Conservation (phyloP, 2,113 vertebrate genomes). For the Chunga burmeisteri region DNA sequence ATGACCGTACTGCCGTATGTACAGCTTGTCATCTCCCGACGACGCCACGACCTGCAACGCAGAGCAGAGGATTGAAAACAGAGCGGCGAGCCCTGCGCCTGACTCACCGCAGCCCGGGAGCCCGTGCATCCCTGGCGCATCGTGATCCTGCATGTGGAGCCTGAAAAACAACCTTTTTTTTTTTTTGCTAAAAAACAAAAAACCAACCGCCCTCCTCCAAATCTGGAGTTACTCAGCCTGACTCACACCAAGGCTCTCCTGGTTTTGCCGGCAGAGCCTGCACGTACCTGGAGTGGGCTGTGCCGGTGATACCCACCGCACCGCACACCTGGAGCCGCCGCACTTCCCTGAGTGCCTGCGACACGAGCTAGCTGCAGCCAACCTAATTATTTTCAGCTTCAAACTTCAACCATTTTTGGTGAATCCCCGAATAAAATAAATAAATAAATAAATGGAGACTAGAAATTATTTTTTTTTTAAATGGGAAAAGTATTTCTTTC, state of each 20-base stretch:
- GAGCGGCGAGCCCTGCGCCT: background rate
- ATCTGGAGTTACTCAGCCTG: conserved; percentile 35
- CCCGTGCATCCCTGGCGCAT: background rate
- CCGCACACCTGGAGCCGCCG: background rate
- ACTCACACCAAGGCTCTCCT: background rate
- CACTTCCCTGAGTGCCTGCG: background rate
- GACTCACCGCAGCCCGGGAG: background rate
- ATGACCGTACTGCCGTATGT: rapidly evolving
- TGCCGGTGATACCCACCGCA: rapidly evolving
- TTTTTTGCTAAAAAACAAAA: background rate
- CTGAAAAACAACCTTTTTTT: conserved; percentile 14
- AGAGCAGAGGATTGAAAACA: background rate
- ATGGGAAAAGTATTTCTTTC: conserved; percentile 68
- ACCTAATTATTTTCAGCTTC: background rate
- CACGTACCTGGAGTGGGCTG: background rate
- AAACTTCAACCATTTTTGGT: conserved; percentile 42
- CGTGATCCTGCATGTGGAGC: background rate
- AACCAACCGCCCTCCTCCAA: background rate
- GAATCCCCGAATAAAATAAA: background rate
- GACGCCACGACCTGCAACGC: rapidly evolving
- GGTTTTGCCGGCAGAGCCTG: background rate
- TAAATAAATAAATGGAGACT: background rate
- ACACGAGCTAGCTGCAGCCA: background rate
- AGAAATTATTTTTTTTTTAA: background rate
- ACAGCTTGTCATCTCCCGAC: rapidly evolving